These are phyloP conservation scores for Nezara viridula DNA, from an alignment of 2,888 invertebrate genomes.

Conservation along the genomic window DNA sequence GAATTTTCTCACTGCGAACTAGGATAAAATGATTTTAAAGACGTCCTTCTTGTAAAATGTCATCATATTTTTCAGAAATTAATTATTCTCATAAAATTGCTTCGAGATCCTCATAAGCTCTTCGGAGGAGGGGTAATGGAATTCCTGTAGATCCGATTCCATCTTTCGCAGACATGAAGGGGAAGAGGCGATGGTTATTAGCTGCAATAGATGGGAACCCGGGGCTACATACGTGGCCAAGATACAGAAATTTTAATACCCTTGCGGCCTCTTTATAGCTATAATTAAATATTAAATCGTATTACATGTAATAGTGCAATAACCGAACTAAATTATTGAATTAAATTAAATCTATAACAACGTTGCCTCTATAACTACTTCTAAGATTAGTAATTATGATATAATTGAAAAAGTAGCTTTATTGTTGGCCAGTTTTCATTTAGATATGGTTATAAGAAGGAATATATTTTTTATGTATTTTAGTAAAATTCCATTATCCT, in stretches of 20 bases:
- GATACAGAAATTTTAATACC: neutral
- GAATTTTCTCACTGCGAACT: neutral
- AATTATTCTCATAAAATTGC: neutral
- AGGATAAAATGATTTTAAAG: neutral
- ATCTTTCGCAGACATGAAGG: neutral
- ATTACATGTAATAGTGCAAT: neutral
- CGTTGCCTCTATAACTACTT: neutral
- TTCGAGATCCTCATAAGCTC: neutral
- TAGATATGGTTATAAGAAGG: neutral
- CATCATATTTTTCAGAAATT: conserved; percentile 1
- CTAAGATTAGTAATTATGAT: neutral
- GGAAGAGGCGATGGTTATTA: conserved; percentile 8
- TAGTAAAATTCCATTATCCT: neutral
- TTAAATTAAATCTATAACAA: conserved; percentile 11
- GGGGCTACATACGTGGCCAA: neutral
- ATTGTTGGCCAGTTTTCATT: neutral
- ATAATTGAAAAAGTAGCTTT: neutral
- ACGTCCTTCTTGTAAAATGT: neutral
- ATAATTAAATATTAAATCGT: neutral
- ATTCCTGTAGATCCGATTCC: conserved; percentile 9
- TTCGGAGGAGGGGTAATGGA: conserved; percentile 2
- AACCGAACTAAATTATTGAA: neutral
- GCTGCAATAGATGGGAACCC: neutral
- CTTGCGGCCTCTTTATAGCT: neutral
- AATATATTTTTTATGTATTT: neutral